Evolutionary conservation across 2,888 invertebrate species (phyloP), one percentile per base, ranked within the genome.

Genomic region (Ornithoptera alexandrae): DNA sequence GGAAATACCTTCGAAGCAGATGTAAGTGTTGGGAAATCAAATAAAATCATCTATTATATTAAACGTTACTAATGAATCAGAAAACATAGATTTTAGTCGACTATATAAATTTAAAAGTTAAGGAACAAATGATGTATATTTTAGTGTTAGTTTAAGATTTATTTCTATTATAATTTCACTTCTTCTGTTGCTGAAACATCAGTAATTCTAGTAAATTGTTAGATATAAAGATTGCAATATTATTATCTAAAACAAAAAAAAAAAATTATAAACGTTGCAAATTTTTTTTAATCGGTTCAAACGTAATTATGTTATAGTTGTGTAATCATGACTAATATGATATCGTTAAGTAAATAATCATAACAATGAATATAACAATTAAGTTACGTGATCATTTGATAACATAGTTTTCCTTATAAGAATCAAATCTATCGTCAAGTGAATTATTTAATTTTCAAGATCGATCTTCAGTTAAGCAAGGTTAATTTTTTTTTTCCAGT

Each of bases 1-100:
- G 76, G 74, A 76, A 77, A 77, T 72, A 72, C 68, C 71, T 74
- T 71, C 72, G 63, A 4, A 24, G 62, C 62, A 65, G 70, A 74
- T 70, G 3, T 39, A 53, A 53, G 57, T 22, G 46, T 62, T 39
- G 36, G 18, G 42, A 39, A 22, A 67, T 39, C 39, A 10, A 39
- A 39, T 39, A 39, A 10, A 39, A 39, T 10, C 6, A 39, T 39
- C 7, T 10, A 39, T 39, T 10, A 39, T 39, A 10, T 10, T 39
- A 10, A 39, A 10, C 39, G 39, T 8, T 39, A 39, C 1, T 39
- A 39, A 39, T 10, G 8, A 10, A 39, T 39, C 39, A 39, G 39
- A 39, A 39, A 39, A 10, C 39, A 39, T 39, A 3, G 30, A 30
- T 30, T 30, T 30, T 30, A 30, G 30, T 30, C 3, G 30, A 30